These are phyloP conservation scores for Protophormia terraenovae DNA, from an alignment of 2,888 invertebrate species.

Conservation along the genomic window DNA sequence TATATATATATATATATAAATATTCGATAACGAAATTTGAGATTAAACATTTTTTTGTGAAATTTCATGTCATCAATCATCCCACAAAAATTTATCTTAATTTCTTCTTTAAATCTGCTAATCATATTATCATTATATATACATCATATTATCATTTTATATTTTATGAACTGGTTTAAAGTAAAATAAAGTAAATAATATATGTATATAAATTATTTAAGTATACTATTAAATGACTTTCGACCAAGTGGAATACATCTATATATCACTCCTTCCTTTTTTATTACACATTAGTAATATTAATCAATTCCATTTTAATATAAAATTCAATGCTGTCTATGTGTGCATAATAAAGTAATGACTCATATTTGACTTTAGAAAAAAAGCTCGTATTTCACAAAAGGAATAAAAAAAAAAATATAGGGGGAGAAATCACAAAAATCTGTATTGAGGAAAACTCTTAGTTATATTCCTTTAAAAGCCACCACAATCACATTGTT, in stretches of 20 bases:
- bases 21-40: not conserved
- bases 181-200: too few species aligned
- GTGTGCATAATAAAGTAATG: not conserved
- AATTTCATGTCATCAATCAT: too few species aligned
- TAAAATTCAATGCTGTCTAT: not conserved
- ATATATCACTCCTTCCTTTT: not conserved
- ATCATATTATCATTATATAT: too few species aligned
- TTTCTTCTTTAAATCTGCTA: too few species aligned
- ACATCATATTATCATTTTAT: too few species aligned
- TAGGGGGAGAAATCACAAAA: not conserved
- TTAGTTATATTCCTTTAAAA: not conserved
- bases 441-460: not conserved
- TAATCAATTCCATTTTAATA: not conserved
- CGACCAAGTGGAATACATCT: too few species aligned
- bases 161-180: too few species aligned
- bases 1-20: not conserved
- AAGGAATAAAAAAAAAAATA: not conserved
- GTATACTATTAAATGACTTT: too few species aligned
- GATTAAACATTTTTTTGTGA: too few species aligned
- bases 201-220: too few species aligned
- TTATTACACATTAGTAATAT: not conserved
- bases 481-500: slow-evolving; percentile 11
- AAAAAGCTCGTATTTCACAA: not conserved
- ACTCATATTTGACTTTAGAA: not conserved
- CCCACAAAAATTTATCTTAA: too few species aligned